Evolutionary conservation across 2,888 invertebrate species (phyloP), one percentile per base, ranked within the genome.

Genomic region (Parthenolecanium corni): DNA sequence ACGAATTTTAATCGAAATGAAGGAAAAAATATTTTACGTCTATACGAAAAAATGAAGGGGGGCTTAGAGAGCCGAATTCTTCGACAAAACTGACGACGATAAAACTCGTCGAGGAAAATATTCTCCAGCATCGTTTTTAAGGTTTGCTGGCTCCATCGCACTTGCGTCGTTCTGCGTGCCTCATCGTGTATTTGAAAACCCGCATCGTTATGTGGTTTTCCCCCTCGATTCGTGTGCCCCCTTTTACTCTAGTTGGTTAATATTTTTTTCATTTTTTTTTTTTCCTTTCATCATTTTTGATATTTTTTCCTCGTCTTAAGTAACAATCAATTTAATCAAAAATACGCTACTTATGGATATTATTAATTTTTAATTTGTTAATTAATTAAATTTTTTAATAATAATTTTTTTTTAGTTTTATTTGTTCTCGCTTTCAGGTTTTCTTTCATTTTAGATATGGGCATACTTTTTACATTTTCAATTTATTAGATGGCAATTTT

Each of bases 91-190:
- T 58, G 38, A 58, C 58, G 47, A 58, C 49, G n/a, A n/a, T n/a
- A n/a, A n/a, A 58, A 49, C 25, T 31, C 58, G 58, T 47, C 38
- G 58, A 58, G 58, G 58, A 49, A 58, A 57, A 58, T 46, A 47
- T 25, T 58, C 58, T 58, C 58, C 49, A 58, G 58, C 58, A 46
- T 58, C 49, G 49, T 58, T 58, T 58, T 38, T 21, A 58, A 49
- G 36, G 4, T 49, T 58, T 47, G 58, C 58, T 49, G 58, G 58
- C 58, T 58, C 58, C 58, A 46, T 46, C 58, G 58, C 58, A 58
- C 58, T 58, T 58, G 58, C 58, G 58, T 58, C 58, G 58, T 58
- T 20, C 38, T 47, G 4, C 9, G 31, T 31, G 31, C 4, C n/a
- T n/a, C n/a, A 6, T 6, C 31, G 9, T 31, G 58, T 52, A 52